A percentile compares a stretch with the other conserved stretches of the same genome.
These are phyloP conservation scores for Anhinga rufa DNA, from an alignment of 2,113 vertebrate genomes.

Conservation along the genomic window DNA sequence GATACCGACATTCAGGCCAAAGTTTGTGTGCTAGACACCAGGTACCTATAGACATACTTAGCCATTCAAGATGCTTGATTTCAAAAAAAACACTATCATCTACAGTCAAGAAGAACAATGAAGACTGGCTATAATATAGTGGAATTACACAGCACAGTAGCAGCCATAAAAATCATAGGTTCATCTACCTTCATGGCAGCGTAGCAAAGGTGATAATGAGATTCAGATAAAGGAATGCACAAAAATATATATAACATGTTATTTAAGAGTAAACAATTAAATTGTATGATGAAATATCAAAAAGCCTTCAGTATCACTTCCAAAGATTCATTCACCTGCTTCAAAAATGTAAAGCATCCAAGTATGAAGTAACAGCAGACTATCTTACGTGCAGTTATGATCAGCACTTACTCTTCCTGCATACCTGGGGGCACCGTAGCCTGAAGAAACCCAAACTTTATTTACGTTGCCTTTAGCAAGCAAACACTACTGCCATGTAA, in stretches of 20 bases:
- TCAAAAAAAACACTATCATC: background rate
- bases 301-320: background rate
- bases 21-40: background rate
- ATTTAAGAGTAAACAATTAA: background rate
- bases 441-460: background rate
- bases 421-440: background rate
- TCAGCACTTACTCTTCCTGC: background rate
- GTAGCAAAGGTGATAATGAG: background rate
- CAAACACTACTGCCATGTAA: background rate
- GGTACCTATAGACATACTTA: background rate
- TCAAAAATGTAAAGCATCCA: background rate
- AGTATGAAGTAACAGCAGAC: background rate
- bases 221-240: background rate
- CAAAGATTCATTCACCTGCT: background rate
- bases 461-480: background rate
- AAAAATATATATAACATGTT: background rate
- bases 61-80: background rate
- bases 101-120: background rate
- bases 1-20: background rate
- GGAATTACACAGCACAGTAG: background rate
- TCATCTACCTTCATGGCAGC: background rate
- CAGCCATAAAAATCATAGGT: background rate
- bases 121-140: background rate
- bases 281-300: background rate
- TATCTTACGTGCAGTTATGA: background rate